Conservation (phyloP, 2,797 vertebrate species). For the Neosilurus mollespiculum region DNA sequence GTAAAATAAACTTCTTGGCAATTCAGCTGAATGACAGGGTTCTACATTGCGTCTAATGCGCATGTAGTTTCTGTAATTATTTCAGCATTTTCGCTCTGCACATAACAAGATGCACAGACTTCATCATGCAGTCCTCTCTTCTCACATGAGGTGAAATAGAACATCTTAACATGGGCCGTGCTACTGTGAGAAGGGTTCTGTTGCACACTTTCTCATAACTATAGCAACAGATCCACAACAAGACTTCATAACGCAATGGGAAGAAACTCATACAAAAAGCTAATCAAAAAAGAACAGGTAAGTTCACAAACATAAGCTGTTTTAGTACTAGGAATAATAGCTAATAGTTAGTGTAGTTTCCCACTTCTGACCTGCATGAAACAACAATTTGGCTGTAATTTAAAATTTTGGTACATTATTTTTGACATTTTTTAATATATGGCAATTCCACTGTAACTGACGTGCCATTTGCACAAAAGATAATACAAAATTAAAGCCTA, state of each 20-base stretch:
- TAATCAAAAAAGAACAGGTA: background rate
- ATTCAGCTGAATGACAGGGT: constrained; percentile 48
- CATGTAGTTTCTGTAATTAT: constrained; percentile 41
- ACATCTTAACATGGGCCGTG: constrained; percentile 6
- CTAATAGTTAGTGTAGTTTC: background rate
- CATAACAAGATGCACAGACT: constrained; percentile 23
- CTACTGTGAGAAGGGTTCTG: background rate
- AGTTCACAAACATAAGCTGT: background rate
- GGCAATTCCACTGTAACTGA: too few species aligned
- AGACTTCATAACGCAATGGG: background rate
- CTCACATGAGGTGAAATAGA: background rate
- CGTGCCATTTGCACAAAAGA: too few species aligned
- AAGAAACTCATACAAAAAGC: background rate
- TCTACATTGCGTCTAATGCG: constrained; percentile 47
- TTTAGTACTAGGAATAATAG: background rate
- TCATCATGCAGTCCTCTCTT: constrained; percentile 14
- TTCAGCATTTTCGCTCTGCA: constrained; percentile 21
- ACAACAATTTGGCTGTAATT: too few species aligned
- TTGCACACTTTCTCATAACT: background rate
- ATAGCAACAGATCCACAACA: background rate
- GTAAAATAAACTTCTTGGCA: constrained; percentile 2
- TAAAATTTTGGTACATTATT: too few species aligned
- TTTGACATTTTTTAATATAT: too few species aligned
- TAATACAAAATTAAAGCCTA: too few species aligned
- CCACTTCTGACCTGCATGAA: background rate